Base-by-base conservation (phyloP, 2,888 invertebrate genomes). In the Drosophila nr. fundita region DNA sequence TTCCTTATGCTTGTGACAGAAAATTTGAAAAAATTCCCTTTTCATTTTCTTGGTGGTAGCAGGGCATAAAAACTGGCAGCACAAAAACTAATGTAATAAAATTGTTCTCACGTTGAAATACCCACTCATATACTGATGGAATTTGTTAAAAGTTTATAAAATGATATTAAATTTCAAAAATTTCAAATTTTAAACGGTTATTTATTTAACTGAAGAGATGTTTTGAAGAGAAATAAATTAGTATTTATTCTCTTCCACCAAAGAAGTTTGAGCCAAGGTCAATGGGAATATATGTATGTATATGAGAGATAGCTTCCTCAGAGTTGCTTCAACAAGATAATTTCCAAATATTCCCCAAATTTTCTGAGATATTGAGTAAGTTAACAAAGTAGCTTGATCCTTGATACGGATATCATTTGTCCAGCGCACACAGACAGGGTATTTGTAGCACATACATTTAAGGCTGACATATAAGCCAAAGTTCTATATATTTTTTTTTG, bases 361-460 rank as follows among this genome's bases (percentile, higher is more conserved):
- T 15, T 10, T 1, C 5, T 34, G 11, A 11, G 10, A 24, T 24
- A 49, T 58, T 58, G 6, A 24, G 30, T 58, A 40, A 49, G 27
- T 52, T 18, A 21, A 15, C 45, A 54, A 64, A 61, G 50, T 61
- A 58, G 60, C 67, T 73, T 48, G 27, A 50, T 59, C 63, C 34
- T 21, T 63, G 52, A 52, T 60, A 64, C 54, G 76, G 30, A 59
- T 58, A 64, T 59, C n/a, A 61, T 50, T 48, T n/a, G 18, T 38
- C 32, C 32, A 42, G 34, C 38, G 34, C 32, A 18, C 48, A 30
- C 27, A 45, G 24, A 30, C 52, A 60, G 63, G 62, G 49, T 70
- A 77, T 58, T 18, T 62, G 5, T 24, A 40, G 10, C 5, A 27
- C 27, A 18, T 49, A 40, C 30, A 11, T 29, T 11, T 18, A n/a